Base-by-base conservation (phyloP, 2,797 vertebrate species). In the Spinus olivaceus region DNA sequence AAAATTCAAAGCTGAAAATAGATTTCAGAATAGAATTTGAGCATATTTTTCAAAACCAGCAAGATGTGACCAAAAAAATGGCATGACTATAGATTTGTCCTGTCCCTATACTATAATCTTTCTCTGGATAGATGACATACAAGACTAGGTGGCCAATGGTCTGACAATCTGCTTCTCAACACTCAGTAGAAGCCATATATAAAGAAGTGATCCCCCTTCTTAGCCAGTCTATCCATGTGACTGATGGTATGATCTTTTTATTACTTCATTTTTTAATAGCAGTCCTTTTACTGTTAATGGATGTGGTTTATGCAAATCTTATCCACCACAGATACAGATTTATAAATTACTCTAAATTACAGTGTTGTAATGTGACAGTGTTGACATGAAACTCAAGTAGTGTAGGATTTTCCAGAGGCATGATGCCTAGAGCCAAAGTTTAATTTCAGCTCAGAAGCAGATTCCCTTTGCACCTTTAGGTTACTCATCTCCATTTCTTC, bases 301-400 rank as follows among this genome's bases (percentile, higher is more conserved):
- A 87, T 91, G 84, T 72, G 86, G 70, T 90, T 96, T 82, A 91
- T 51, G n/a, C 37, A 91, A 88, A 89, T 80, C 46, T 79, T 85
- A 87, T 70, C 81, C 42, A 64, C 57, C 61, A 64, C 25, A 89
- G 88, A 93, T 73, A 92, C 35, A 85, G 74, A 85, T 79, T 87
- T 82, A 85, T 71, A 90, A 92, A 89, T 63, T 73, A 77, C 61
- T 82, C 35, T 89, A 60, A 93, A 89, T 74, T 85, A 77, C 44
- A 73, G 60, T 32, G 56, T 42, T 86, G 73, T 84, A 95, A 92
- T 69, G 88, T 74, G 78, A 80, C 81, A 71, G 49, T 22, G 63
- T 57, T 93, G 83, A 94, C 74, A 53, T 24, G 44, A 88, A 94
- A 86, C 22, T 93, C 4, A 8, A 87, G 60, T 32, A 77, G 51